A percentile compares a stretch with the other conserved stretches of the same genome.
Conservation (phyloP, 2,113 vertebrate genomes). For the Brachypodius melanocephalos region DNA sequence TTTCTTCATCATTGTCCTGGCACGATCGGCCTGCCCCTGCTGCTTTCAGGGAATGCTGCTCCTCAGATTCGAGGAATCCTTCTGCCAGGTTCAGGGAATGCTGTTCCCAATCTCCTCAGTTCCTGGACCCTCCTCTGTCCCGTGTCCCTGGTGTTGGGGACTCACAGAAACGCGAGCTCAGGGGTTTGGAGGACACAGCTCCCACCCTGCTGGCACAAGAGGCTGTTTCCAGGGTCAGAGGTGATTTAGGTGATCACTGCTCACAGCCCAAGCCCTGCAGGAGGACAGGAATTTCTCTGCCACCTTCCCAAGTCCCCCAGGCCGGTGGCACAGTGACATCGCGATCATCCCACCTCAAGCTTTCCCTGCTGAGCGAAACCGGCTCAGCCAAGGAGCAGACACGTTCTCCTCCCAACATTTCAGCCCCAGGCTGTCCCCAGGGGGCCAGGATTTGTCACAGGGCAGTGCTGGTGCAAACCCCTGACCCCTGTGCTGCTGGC, state of each 20-base stretch:
- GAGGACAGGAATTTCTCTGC: background rate
- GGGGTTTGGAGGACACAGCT: background rate
- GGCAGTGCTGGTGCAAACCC: background rate
- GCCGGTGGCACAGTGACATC: rapidly evolving
- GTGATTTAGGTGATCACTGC: rapidly evolving
- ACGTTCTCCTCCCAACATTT: rapidly evolving
- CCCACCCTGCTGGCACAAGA: background rate
- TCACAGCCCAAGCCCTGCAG: background rate
- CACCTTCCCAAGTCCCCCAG: background rate
- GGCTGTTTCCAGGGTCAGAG: background rate
- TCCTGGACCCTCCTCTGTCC: background rate
- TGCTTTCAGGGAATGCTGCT: rapidly evolving
- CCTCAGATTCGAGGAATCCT: background rate
- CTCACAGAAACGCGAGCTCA: rapidly evolving
- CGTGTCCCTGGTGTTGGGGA: rapidly evolving
- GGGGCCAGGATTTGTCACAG: rapidly evolving
- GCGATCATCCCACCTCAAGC: rapidly evolving
- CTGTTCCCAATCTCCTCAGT: background rate
- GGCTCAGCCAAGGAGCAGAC: background rate
- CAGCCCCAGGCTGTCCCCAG: background rate
- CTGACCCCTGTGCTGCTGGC: rapidly evolving
- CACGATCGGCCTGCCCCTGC: background rate
- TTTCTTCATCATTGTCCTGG: background rate
- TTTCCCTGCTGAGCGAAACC: background rate
- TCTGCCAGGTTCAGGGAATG: background rate